Base-by-base conservation (phyloP, 2,113 vertebrate species). In the Mastomys coucha region DNA sequence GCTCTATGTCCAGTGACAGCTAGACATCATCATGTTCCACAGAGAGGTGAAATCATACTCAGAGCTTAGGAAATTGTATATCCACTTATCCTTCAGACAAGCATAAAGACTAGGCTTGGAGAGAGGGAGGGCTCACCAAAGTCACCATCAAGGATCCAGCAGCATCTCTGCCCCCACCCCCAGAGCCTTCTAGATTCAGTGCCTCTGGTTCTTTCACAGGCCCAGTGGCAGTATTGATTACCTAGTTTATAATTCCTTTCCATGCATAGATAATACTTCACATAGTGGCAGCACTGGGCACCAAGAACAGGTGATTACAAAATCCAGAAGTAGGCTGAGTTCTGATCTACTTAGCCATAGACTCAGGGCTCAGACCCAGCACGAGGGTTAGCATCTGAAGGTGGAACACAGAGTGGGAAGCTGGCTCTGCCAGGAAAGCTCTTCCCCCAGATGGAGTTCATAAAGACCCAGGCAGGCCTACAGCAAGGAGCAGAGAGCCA, bases 81-180 rank as follows among this genome's bases (percentile, higher is more conserved):
- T 72, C 72, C 19, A 33, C 7, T 24, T 11, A 3, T 20, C 65
- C 72, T 49, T 19, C 1, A 1, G 17, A 58, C 4, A 0, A 45
- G 5, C n/a, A 2, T 22, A 28, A 39, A 70, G 36, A 11, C 80
- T 36, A 26, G 0, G 0, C 36, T 72, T 58, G 33, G 69, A 58
- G 39, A 75, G 36, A 49, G 53, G 1, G 77, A 42, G 16, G 20
- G 20, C 33, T 78, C 51, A 39, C 19, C 49, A 49, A 13, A 9
- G 28, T 24, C 70, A 24, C 53, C 7, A 0, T 28, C 0, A 2
- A 16, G 49, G 69, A 9, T 8, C 78, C 49, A 3, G 49, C 19
- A 36, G 24, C 36, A 26, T 7, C 0, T 53, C 45, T 60, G 80
- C 51, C 22, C 36, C 51, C 10, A 6, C 2, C 16, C 53, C 39